Base-by-base conservation (phyloP, 2,113 vertebrate species). In the Australoheros scitulus region DNA sequence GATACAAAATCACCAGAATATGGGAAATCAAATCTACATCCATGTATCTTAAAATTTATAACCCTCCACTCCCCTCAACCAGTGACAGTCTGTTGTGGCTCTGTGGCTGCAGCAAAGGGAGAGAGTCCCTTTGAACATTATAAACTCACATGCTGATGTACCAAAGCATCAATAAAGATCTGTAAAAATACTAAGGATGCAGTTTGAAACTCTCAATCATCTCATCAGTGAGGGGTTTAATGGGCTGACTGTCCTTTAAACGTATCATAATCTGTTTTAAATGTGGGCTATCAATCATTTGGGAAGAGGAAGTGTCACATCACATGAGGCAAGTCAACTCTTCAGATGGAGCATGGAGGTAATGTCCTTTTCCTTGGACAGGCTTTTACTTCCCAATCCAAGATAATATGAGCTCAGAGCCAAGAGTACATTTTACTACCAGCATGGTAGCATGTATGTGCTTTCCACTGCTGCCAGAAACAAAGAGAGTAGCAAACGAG, bases 391-490 rank as follows among this genome's bases (percentile, higher is more conserved):
- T 76, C 74, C 70, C 76, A 24, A 6, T 91, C 89, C 88, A 90
- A 91, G 50, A 91, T 63, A 79, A 78, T 20, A 14, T 13, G 26
- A 83, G 82, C 61, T 9, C 20, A 0, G 61, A 78, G 92, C 92
- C 91, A 92, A 87, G 83, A 81, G 80, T 88, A 79, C 83, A 82
- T 87, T 92, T 89, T 61, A 87, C 76, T 38, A 94, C 20, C 91
- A 90, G 91, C 90, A 76, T 88, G 92, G 81, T 77, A 56, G 87
- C 93, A 88, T 93, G 91, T 90, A 85, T 90, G 91, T 77, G 59
- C 88, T 82, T 77, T 77, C 75, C 88, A 59, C 81, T 60, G 79
- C 68, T 92, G 92, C 92, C 90, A 91, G 85, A 79, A 87, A 90
- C 94, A 92, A 87, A 92, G 87, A 82, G 90, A 91, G 88, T 34